These are phyloP conservation scores for Bombus superbus DNA, from an alignment of 1,140 invertebrate genomes.

Conservation along the genomic window DNA sequence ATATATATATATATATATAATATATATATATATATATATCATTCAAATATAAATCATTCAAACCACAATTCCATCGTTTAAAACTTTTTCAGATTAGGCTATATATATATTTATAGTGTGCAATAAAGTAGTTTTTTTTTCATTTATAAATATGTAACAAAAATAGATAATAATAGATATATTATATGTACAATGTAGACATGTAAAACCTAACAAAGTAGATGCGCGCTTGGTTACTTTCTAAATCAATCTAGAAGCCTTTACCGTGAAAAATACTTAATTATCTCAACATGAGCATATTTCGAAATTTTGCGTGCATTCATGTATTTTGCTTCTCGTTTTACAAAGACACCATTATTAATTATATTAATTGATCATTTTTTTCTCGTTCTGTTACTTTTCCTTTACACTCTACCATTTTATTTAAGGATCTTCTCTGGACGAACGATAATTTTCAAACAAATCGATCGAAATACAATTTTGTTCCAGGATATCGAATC, in stretches of 20 bases:
- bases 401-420: not conserved
- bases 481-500: not conserved
- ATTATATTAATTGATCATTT: not conserved
- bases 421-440: not conserved
- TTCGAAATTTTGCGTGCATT: slow-evolving; percentile 44
- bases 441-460: not conserved
- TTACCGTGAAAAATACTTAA: slow-evolving; percentile 59
- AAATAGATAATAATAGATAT: slow-evolving; percentile 76
- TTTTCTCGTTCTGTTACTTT: not conserved
- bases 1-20: slow-evolving; percentile 40
- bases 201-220: slow-evolving; percentile 76
- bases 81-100: slow-evolving; percentile 54
- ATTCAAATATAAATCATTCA: slow-evolving; percentile 54
- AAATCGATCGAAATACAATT: slow-evolving; percentile 18
- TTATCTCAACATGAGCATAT: slow-evolving; percentile 60
- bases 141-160: slow-evolving; percentile 76
- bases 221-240: slow-evolving; percentile 45
- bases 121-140: slow-evolving; percentile 69
- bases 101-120: slow-evolving; percentile 55
- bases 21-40: slow-evolving; percentile 43
- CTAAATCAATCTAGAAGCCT: slow-evolving; percentile 55
- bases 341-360: slow-evolving; percentile 3
- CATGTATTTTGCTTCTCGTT: slow-evolving; percentile 26
- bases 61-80: slow-evolving; percentile 41
- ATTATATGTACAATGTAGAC: slow-evolving; percentile 78